These are phyloP conservation scores for human DNA, from an alignment of 2,113 vertebrate genomes.

Conservation along the genomic window DNA sequence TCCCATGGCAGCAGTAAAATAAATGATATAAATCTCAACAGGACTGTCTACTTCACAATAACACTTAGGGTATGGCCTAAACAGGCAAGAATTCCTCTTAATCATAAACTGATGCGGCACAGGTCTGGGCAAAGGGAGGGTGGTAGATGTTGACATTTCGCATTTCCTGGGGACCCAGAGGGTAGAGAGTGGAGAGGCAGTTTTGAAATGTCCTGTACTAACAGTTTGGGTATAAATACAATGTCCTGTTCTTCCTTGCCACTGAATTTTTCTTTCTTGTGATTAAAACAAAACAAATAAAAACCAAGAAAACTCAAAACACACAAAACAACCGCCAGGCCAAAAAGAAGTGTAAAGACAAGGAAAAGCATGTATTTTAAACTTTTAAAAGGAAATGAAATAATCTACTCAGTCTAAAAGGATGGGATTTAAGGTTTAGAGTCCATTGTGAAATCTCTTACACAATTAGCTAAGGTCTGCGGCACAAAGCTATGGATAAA, in stretches of 20 bases:
- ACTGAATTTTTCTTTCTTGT: background rate
- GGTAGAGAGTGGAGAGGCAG: background rate
- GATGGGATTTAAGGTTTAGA: constrained; percentile 14
- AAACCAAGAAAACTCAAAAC: background rate
- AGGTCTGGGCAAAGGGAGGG: background rate
- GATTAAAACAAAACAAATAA: constrained; percentile 49
- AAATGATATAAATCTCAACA: constrained; percentile 76
- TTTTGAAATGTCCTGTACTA: constrained; percentile 32
- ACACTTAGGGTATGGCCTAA: constrained; percentile 57
- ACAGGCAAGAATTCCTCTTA: constrained; percentile 50
- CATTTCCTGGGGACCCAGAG: background rate
- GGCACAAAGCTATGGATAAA: background rate
- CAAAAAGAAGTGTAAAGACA: background rate
- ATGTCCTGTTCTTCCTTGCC: background rate
- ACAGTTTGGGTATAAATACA: constrained; percentile 39
- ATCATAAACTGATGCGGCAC: constrained; percentile 50
- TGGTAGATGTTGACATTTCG: background rate
- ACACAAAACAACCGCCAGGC: background rate
- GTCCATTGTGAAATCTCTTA: constrained; percentile 21
- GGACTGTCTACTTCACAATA: constrained; percentile 72
- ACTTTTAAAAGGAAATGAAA: constrained; percentile 5
- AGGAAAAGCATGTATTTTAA: background rate
- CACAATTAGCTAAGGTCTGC: background rate
- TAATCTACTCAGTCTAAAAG: background rate
- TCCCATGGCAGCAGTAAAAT: constrained; percentile 77